Conservation (phyloP, 2,113 vertebrate species). For the Mastomys coucha region DNA sequence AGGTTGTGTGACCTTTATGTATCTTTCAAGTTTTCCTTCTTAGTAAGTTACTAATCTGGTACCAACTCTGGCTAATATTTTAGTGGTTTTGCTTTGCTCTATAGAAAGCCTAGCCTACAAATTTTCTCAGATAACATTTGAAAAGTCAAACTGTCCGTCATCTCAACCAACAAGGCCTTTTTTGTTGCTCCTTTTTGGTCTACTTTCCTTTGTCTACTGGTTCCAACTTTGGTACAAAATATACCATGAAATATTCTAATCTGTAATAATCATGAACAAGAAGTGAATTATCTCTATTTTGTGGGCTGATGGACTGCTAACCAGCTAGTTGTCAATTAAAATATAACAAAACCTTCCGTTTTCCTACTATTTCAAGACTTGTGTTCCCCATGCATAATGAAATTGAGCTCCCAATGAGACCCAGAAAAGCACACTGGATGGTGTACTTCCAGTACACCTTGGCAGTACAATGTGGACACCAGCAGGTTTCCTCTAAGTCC, state of each 20-base stretch:
- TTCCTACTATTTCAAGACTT: background rate
- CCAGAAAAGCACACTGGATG: background rate
- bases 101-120: background rate
- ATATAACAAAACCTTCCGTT: background rate
- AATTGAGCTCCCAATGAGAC: background rate
- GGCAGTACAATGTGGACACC: too few relatives aligned
- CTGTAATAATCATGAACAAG: background rate
- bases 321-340: background rate
- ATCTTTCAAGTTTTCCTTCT: background rate
- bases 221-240: background rate
- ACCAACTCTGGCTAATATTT: background rate
- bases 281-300: background rate
- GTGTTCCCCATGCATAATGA: background rate
- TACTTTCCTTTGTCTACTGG: background rate
- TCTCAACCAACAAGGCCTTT: background rate
- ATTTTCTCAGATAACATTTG: background rate
- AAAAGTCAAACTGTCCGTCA: conserved; percentile 2
- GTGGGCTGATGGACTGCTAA: background rate
- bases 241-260: background rate
- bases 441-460: background rate
- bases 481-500: background rate
- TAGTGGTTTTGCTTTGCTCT: background rate
- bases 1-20: background rate
- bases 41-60: background rate
- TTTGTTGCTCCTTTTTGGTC: background rate